Evolutionary conservation across 2,797 vertebrate genomes (phyloP).

Genomic region (Melanotaenia parkinsoni): DNA sequence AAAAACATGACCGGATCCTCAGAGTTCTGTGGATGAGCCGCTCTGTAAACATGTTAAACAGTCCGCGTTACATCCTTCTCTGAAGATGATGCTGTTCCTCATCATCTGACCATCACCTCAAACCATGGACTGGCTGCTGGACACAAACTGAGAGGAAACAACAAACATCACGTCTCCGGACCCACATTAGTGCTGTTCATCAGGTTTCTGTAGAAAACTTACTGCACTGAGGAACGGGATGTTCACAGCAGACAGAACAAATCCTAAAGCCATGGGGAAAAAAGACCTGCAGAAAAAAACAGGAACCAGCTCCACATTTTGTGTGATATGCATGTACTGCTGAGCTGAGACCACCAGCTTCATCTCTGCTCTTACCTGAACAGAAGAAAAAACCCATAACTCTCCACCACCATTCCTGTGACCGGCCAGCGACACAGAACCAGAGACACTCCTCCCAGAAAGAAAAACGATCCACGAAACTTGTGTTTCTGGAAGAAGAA

Average conservation of each 20-base stretch:
- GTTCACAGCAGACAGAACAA: conserved; percentile 81
- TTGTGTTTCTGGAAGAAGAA: conserved; percentile 93
- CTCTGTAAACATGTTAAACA: too few relatives aligned
- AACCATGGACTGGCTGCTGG: conserved; percentile 84
- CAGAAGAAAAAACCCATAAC: conserved; percentile 88
- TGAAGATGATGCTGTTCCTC: too few relatives aligned
- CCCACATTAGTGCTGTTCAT: background rate
- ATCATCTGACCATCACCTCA: conserved; percentile 46
- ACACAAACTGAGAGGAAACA: conserved; percentile 60
- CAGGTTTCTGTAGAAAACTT: background rate
- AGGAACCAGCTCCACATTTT: background rate
- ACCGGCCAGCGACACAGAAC: conserved; percentile 90
- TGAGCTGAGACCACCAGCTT: too few relatives aligned
- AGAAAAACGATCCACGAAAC: conserved; percentile 88
- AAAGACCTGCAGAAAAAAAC: conserved; percentile 82
- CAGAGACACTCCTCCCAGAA: conserved; percentile 86
- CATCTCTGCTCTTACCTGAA: conserved; percentile 82
- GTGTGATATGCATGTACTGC: background rate
- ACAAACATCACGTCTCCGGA: background rate
- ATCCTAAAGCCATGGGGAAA: conserved; percentile 86
- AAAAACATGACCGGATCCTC: too few relatives aligned
- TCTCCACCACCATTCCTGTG: conserved; percentile 89
- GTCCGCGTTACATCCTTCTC: too few relatives aligned
- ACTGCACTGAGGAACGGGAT: conserved; percentile 79
- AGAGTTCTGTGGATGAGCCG: too few relatives aligned